Conservation (phyloP, 2,888 invertebrate species). For the Pollenia angustigena region DNA sequence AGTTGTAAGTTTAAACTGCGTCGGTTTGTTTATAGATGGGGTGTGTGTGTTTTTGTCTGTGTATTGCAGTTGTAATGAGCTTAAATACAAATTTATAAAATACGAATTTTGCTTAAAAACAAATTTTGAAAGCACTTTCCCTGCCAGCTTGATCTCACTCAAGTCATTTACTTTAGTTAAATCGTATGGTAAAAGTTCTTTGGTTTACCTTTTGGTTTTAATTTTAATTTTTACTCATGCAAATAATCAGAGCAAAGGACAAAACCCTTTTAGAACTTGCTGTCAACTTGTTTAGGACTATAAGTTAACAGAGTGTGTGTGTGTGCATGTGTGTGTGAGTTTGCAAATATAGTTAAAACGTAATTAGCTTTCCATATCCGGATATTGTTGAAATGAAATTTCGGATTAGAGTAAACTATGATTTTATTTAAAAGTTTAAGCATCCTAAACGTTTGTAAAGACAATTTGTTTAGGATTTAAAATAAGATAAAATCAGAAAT, state of each 20-base stretch:
- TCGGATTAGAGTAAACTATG: conserved; percentile 6
- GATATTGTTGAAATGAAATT: conserved; percentile 41
- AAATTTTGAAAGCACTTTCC: conserved; percentile 30
- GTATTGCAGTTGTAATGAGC: conserved; percentile 23
- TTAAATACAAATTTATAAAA: conserved; percentile 59
- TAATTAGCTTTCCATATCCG: conserved; percentile 54
- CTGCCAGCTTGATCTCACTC: neutral
- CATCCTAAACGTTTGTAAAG: conserved; percentile 6
- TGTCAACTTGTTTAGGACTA: neutral
- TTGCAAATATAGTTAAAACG: conserved; percentile 36
- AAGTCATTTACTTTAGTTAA: conserved; percentile 13
- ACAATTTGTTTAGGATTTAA: conserved; percentile 14
- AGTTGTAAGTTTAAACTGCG: no score
- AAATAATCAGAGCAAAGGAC: conserved; percentile 18
- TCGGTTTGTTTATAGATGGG: neutral
- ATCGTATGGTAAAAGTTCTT: conserved; percentile 18
- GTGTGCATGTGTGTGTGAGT: neutral
- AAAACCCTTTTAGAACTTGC: neutral
- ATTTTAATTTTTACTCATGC: conserved; percentile 41
- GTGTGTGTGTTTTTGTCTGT: neutral
- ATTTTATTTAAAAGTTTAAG: neutral
- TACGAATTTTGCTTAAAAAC: conserved; percentile 44
- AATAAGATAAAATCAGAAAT: neutral
- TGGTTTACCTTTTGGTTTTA: conserved; percentile 48
- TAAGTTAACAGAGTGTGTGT: neutral